phyloP scores from a whole-genome alignment of 1,140 invertebrate genomes.

The Drosophila ohnishii region DNA sequence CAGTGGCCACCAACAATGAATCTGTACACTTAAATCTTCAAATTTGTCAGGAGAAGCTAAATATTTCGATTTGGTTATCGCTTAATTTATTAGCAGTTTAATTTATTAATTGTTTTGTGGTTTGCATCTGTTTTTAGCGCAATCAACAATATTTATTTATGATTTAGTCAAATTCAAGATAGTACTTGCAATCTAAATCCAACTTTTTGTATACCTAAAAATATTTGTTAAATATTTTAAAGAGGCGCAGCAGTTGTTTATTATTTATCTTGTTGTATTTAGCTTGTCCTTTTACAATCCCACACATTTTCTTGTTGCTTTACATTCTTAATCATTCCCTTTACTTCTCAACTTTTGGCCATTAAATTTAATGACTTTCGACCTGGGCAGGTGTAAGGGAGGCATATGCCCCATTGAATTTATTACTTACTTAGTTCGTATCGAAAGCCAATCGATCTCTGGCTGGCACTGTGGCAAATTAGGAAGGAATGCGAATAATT shows the following conservation, averaged over 20 bases:
- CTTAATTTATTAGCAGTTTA: not conserved
- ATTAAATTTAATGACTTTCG: constrained; percentile 49
- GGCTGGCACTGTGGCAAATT: constrained; percentile 27
- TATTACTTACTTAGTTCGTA: constrained; percentile 48
- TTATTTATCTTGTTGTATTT: not conserved
- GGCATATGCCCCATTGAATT: constrained; percentile 4
- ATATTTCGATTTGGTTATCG: constrained; percentile 6
- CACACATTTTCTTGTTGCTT: constrained; percentile 17
- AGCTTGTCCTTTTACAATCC: not conserved
- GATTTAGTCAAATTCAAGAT: not conserved
- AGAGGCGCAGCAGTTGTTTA: not conserved
- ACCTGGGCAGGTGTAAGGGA: constrained; percentile 7
- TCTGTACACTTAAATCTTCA: not conserved
- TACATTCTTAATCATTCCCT: not conserved
- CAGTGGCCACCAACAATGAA: constrained; percentile 21
- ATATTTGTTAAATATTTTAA: not conserved
- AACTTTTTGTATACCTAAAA: not conserved
- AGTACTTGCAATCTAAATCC: not conserved
- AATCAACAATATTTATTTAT: not conserved
- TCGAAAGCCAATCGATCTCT: constrained; percentile 42
- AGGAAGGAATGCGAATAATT: constrained; percentile 47
- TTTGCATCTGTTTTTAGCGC: not conserved
- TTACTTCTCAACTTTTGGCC: not conserved
- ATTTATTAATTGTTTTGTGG: not conserved
- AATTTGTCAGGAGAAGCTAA: not conserved